Conservation (phyloP, 1,140 invertebrate species). For the Manduca sexta region DNA sequence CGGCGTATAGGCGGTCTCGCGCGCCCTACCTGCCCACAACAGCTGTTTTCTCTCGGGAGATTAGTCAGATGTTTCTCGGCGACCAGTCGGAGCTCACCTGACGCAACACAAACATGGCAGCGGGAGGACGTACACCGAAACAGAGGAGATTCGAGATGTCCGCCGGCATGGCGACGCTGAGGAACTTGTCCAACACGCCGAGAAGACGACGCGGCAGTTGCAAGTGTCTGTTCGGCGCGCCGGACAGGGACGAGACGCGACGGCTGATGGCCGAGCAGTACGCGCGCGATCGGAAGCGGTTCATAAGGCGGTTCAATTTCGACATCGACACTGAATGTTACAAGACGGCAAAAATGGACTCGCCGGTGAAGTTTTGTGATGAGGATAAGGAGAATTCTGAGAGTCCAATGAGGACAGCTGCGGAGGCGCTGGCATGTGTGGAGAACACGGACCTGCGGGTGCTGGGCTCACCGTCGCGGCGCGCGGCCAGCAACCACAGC, state of each 20-base stretch:
- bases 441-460: constrained; percentile 56
- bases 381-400: constrained; percentile 50
- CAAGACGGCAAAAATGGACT: constrained; percentile 52
- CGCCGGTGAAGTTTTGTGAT: constrained; percentile 60
- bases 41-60: constrained; percentile 71
- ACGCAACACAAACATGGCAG: constrained; percentile 47
- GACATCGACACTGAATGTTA: constrained; percentile 62
- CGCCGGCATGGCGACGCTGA: constrained; percentile 43
- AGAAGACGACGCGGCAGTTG: constrained; percentile 59
- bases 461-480: constrained; percentile 51
- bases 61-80: constrained; percentile 70
- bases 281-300: constrained; percentile 56
- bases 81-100: constrained; percentile 64
- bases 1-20: constrained; percentile 27
- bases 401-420: constrained; percentile 43
- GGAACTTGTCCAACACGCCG: constrained; percentile 42
- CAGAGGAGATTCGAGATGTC: constrained; percentile 59
- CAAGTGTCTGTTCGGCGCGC: constrained; percentile 62
- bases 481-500: constrained; percentile 28
- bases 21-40: constrained; percentile 48
- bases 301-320: constrained; percentile 63
- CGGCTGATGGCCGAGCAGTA: constrained; percentile 62
- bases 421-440: constrained; percentile 54
- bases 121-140: constrained; percentile 61
- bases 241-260: constrained; percentile 59